These are phyloP conservation scores for Hecatera dysodea DNA, from an alignment of 2,888 invertebrate species.

Conservation along the genomic window DNA sequence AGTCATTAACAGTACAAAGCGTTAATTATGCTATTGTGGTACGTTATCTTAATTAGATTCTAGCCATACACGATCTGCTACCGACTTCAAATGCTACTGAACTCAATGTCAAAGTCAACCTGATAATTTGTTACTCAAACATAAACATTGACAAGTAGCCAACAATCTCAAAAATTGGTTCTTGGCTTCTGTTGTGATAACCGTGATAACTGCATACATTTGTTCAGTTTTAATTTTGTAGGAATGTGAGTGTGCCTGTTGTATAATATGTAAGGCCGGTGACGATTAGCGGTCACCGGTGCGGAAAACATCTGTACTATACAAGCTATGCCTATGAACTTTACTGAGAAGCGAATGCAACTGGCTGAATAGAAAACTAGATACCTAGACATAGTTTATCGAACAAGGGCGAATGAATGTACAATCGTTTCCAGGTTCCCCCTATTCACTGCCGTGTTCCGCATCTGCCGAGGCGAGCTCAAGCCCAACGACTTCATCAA, in stretches of 20 bases:
- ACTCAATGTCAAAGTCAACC: conserved; percentile 53
- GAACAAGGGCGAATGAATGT: conserved; percentile 43
- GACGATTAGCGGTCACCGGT: conserved; percentile 30
- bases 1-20: background rate
- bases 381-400: conserved; percentile 3
- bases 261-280: conserved; percentile 4
- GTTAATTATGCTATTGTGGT: conserved; percentile 10
- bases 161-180: conserved; percentile 52
- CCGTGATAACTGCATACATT: conserved; percentile 47
- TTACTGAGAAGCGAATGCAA: background rate
- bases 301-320: conserved; percentile 22
- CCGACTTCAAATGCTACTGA: conserved; percentile 37
- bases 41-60: conserved; percentile 25
- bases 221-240: conserved; percentile 32
- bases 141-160: conserved; percentile 57
- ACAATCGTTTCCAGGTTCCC: conserved; percentile 94
- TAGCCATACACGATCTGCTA: background rate
- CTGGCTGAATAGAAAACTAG: conserved; percentile 2
- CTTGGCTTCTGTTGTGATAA: conserved; percentile 48
- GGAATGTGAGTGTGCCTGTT: conserved; percentile 28
- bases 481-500: conserved; percentile 96
- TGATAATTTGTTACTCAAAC: conserved; percentile 43
- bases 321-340: background rate
- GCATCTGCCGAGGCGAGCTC: conserved; percentile 96
- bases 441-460: conserved; percentile 98